Percentiles rank a stretch among this genome's conserved stretches.
Conservation (phyloP, 2,113 vertebrate genomes). For the Narcine bancroftii region DNA sequence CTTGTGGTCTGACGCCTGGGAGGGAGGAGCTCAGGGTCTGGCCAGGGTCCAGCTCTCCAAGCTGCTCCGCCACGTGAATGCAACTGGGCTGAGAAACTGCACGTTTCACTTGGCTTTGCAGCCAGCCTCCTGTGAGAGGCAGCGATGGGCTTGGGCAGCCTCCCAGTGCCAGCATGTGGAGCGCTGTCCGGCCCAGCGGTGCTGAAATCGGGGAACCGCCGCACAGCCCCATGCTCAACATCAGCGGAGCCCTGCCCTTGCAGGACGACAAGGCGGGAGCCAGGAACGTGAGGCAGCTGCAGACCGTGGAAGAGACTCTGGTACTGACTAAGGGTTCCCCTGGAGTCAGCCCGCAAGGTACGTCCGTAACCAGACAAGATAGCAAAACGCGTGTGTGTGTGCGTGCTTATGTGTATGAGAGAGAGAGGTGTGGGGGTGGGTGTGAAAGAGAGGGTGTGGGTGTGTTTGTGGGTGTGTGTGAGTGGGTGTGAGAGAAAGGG, state of each 20-base stretch:
- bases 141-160: background rate
- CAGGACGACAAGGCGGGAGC: constrained; percentile 45
- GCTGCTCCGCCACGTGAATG: background rate
- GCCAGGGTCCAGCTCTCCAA: background rate
- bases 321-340: constrained; percentile 48
- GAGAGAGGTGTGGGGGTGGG: too few species aligned
- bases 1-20: too few species aligned
- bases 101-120: background rate
- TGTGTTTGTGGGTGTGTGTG: too few species aligned
- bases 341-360: constrained; percentile 45
- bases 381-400: too few species aligned
- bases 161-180: background rate
- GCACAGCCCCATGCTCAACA: constrained; percentile 44
- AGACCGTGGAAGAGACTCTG: constrained; percentile 42
- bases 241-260: constrained; percentile 43
- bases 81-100: background rate
- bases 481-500: too few species aligned
- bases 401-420: too few species aligned
- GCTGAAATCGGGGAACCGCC: constrained; percentile 39
- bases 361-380: constrained; percentile 40
- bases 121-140: background rate
- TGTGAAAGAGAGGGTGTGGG: too few species aligned
- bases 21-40: too few species aligned
- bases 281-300: constrained; percentile 44
- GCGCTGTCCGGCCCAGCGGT: background rate